phyloP scores from a whole-genome alignment of 2,797 vertebrate genomes.

The Antrozous pallidus region DNA sequence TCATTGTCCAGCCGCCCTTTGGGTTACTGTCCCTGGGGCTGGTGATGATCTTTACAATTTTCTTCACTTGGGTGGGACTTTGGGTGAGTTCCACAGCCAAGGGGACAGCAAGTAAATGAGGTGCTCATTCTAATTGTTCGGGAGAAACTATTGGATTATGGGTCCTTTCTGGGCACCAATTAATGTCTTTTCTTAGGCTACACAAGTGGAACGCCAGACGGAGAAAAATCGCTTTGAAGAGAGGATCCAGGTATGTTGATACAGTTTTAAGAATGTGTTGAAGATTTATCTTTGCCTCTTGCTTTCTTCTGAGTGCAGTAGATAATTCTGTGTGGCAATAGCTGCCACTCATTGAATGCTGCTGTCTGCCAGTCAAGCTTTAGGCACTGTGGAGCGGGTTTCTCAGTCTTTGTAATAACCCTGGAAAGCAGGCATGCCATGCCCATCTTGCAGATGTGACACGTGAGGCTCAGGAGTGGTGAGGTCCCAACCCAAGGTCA shows the following conservation, averaged over 20 bases:
- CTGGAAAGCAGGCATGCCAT: not conserved
- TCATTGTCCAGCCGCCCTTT: not conserved
- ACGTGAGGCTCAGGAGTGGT: not conserved
- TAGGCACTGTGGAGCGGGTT: not conserved
- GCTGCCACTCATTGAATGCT: not conserved
- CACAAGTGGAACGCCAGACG: slow-evolving; percentile 77
- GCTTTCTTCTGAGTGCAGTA: not conserved
- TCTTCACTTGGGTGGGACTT: not conserved
- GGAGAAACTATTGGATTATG: not conserved
- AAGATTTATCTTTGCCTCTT: not conserved
- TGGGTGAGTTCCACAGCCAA: not conserved
- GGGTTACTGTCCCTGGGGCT: not conserved
- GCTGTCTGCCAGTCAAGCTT: not conserved
- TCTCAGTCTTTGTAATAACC: not conserved
- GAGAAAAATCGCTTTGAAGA: slow-evolving; percentile 83
- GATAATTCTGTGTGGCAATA: not conserved
- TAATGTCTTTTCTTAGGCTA: slow-evolving; percentile 66
- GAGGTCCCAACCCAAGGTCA: not conserved
- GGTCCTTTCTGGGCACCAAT: not conserved
- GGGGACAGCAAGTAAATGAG: not conserved
- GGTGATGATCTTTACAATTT: not conserved
- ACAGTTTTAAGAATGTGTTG: not conserved
- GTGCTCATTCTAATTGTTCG: not conserved
- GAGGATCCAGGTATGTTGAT: slow-evolving; percentile 85
- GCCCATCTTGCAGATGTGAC: slow-evolving; percentile 13